Evolutionary conservation across 2,888 invertebrate genomes (phyloP).

Genomic region (Cepaea hortensis): DNA sequence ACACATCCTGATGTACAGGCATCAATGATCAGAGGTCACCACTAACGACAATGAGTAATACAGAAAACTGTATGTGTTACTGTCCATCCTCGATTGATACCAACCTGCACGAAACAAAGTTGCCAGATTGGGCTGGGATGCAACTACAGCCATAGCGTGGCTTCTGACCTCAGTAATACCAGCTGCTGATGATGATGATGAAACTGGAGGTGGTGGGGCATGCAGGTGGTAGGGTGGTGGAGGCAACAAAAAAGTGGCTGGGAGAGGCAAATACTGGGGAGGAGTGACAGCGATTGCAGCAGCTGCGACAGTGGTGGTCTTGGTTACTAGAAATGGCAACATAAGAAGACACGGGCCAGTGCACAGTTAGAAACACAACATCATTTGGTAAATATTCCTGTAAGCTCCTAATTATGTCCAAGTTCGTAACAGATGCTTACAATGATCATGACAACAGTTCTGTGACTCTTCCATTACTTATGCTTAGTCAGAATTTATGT

Average conservation of each 20-base stretch:
- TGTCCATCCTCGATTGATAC: constrained; percentile 20
- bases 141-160: constrained; percentile 56
- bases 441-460: too few relatives aligned
- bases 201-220: constrained; percentile 35
- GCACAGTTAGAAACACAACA: constrained; percentile 22
- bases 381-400: too few relatives aligned
- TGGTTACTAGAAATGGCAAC: constrained; percentile 25
- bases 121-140: constrained; percentile 62
- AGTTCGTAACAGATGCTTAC: too few relatives aligned
- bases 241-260: constrained; percentile 4
- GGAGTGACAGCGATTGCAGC: neutral
- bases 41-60: too few relatives aligned
- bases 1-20: too few relatives aligned
- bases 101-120: constrained; percentile 59
- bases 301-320: constrained; percentile 12
- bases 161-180: neutral
- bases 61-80: too few relatives aligned
- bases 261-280: neutral
- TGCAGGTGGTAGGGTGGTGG: constrained; percentile 10
- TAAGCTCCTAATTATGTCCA: too few relatives aligned
- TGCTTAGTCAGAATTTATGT: too few relatives aligned
- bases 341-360: constrained; percentile 14
- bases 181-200: constrained; percentile 20
- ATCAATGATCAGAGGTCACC: too few relatives aligned
- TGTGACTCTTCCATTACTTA: too few relatives aligned